Conservation (phyloP, 2,113 vertebrate genomes). For the Paratilapia polleni region DNA sequence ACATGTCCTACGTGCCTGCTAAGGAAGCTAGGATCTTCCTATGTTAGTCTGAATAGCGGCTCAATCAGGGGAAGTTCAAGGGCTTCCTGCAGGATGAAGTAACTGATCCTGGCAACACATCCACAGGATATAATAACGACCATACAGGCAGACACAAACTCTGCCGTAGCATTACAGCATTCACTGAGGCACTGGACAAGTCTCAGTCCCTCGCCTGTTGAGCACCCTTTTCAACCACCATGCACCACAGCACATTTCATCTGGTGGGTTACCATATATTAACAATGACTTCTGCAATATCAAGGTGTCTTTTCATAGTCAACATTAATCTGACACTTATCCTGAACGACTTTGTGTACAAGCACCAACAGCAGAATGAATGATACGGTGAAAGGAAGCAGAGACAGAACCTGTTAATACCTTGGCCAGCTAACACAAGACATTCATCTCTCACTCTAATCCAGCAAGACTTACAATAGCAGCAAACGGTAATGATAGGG, state of each 20-base stretch:
- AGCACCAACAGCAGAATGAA: conserved; percentile 13
- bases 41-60: not conserved
- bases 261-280: not conserved
- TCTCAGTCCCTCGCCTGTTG: not conserved
- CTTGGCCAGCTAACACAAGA: not conserved
- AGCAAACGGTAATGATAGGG: conserved; percentile 24
- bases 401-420: conserved; percentile 40
- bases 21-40: not conserved
- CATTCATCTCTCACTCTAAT: conserved; percentile 50
- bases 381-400: conserved; percentile 21
- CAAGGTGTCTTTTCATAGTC: conserved; percentile 23
- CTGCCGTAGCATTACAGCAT: not conserved
- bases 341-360: conserved; percentile 14
- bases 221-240: not conserved
- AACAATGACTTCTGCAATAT: conserved; percentile 3
- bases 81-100: not conserved
- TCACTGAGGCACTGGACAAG: not conserved
- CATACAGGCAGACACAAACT: not conserved
- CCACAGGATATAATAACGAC: not conserved
- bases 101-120: not conserved
- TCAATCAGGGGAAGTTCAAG: not conserved
- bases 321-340: conserved; percentile 49
- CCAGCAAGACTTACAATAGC: conserved; percentile 30
- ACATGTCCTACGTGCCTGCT: not conserved
- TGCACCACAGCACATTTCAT: not conserved